These are phyloP conservation scores for Mechanitis mazaeus DNA, from an alignment of 2,888 invertebrate species.

Conservation along the genomic window DNA sequence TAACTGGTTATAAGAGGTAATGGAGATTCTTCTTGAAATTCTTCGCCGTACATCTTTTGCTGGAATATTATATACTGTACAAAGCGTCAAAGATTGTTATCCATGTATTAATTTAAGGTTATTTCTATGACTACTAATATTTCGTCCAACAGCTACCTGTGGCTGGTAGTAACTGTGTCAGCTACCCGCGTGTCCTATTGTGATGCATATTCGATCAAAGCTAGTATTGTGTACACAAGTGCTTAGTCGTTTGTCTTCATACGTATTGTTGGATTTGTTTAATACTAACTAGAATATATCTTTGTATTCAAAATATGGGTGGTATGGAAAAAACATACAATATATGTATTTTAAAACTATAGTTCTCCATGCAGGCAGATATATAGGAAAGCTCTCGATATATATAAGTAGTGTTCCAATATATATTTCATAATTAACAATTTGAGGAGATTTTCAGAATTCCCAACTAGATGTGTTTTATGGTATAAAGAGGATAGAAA, in stretches of 20 bases:
- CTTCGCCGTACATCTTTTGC: conserved; percentile 54
- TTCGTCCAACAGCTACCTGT: conserved; percentile 43
- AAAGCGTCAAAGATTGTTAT: not conserved
- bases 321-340: not conserved
- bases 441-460: no score
- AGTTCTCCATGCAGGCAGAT: no score
- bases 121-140: conserved; percentile 9
- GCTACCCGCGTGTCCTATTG: conserved; percentile 60
- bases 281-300: conserved; percentile 13
- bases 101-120: not conserved
- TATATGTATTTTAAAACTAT: no score
- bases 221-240: conserved; percentile 70
- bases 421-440: no score
- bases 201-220: conserved; percentile 74
- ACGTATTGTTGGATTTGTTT: conserved; percentile 37
- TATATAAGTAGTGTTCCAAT: no score
- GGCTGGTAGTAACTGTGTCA: conserved; percentile 58
- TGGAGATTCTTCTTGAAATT: conserved; percentile 60
- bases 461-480: not conserved
- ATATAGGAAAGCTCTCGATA: no score
- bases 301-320: not conserved
- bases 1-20: conserved; percentile 63
- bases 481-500: not conserved
- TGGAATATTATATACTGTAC: not conserved
- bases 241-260: conserved; percentile 42